A percentile compares a stretch with the other conserved stretches of the same genome.
Evolutionary conservation across 2,797 vertebrate genomes (phyloP).

Genomic region (Squalus acanthias): DNA sequence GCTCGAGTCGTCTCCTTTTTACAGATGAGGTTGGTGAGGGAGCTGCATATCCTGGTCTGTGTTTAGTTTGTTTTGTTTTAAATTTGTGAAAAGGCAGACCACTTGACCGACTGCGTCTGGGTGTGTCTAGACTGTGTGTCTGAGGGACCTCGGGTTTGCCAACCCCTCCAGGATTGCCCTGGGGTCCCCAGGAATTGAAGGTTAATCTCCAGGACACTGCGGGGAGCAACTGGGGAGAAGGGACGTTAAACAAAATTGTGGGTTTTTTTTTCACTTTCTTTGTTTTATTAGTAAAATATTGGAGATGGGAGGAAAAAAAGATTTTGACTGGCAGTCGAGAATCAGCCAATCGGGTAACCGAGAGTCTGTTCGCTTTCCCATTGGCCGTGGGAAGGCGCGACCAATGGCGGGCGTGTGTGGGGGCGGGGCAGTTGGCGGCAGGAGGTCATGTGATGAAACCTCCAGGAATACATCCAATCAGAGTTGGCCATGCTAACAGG

Average conservation of each 20-base stretch:
- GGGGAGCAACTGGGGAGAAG: no score
- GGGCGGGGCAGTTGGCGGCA: no score
- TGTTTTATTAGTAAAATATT: neutral
- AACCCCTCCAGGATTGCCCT: neutral
- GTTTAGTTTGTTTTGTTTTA: neutral
- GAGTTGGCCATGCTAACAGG: no score
- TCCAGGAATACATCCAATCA: no score
- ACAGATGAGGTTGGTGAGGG: neutral
- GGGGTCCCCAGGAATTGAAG: neutral
- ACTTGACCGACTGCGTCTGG: neutral
- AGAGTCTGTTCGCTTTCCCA: neutral
- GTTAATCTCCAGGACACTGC: no score
- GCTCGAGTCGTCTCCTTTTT: no score
- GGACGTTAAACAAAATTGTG: no score
- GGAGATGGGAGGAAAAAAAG: neutral
- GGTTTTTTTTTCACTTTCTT: no score
- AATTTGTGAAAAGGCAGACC: neutral
- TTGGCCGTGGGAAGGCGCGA: neutral
- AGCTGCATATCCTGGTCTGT: neutral
- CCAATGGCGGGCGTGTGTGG: no score
- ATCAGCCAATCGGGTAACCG: no score
- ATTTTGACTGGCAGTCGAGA: no score
- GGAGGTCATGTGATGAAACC: no score
- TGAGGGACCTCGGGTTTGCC: neutral
- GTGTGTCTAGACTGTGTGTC: neutral